phyloP scores from a whole-genome alignment of 1,140 invertebrate species.

The Aphelenchoides besseyi region DNA sequence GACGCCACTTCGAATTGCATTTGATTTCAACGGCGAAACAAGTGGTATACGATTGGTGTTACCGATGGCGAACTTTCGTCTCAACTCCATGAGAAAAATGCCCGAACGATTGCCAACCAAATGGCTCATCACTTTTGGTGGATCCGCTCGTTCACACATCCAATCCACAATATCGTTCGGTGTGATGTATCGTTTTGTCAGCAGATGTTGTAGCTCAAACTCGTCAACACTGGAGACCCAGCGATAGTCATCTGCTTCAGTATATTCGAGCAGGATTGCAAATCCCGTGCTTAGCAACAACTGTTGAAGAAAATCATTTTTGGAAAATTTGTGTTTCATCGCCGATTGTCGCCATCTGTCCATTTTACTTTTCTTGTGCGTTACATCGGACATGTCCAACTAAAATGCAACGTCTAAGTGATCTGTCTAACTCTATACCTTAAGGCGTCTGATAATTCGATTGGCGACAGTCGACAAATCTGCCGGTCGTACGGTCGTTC shows the following conservation, averaged over 20 bases:
- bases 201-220: slow-evolving; percentile 56
- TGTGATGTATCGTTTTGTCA: slow-evolving; percentile 53
- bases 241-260: slow-evolving; percentile 37
- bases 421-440: slow-evolving; percentile 35
- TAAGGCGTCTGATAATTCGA: slow-evolving; percentile 39
- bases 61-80: slow-evolving; percentile 47
- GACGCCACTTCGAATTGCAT: slow-evolving; percentile 31
- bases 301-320: slow-evolving; percentile 56
- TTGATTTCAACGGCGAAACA: slow-evolving; percentile 42
- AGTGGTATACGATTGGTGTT: slow-evolving; percentile 49
- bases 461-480: slow-evolving; percentile 49
- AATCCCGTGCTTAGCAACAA: slow-evolving; percentile 55
- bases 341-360: slow-evolving; percentile 61
- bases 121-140: slow-evolving; percentile 43
- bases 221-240: slow-evolving; percentile 53
- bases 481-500: slow-evolving; percentile 54
- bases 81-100: slow-evolving; percentile 59
- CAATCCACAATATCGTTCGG: slow-evolving; percentile 49
- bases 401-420: slow-evolving; percentile 12
- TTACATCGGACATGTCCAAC: slow-evolving; percentile 29
- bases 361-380: slow-evolving; percentile 45
- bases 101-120: slow-evolving; percentile 55
- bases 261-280: slow-evolving; percentile 54
- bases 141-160: slow-evolving; percentile 45
- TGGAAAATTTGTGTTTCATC: slow-evolving; percentile 61